phyloP scores from a whole-genome alignment of 2,888 invertebrate genomes.

The Morpho deidamia region DNA sequence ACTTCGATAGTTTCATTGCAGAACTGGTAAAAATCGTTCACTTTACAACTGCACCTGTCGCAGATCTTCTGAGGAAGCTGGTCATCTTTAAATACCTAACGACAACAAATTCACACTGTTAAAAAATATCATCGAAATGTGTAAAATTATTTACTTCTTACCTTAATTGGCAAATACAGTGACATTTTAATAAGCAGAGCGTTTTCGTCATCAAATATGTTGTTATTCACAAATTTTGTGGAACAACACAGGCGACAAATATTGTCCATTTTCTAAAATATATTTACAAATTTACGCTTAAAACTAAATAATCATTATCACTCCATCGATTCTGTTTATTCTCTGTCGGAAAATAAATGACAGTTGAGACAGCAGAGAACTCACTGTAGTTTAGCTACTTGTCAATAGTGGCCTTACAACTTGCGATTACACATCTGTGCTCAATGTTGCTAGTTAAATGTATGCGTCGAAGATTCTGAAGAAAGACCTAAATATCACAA shows the following conservation, averaged over 20 bases:
- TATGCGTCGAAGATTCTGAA: constrained; percentile 33
- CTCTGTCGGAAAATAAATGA: constrained; percentile 36
- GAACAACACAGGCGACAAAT: constrained; percentile 70
- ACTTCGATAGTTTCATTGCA: constrained; percentile 83
- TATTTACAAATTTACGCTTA: constrained; percentile 25
- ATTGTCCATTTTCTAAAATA: constrained; percentile 52
- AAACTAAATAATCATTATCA: constrained; percentile 19
- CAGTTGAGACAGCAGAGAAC: constrained; percentile 31
- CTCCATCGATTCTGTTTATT: constrained; percentile 43
- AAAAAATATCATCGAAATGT: constrained; percentile 10
- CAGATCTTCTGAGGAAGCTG: constrained; percentile 85
- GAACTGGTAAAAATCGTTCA: constrained; percentile 85
- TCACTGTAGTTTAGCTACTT: constrained; percentile 42
- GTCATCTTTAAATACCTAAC: constrained; percentile 82
- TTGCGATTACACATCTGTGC: constrained; percentile 16
- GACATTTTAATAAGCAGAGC: constrained; percentile 84
- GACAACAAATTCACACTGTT: constrained; percentile 26
- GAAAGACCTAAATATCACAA: constrained; percentile 47
- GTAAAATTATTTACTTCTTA: constrained; percentile 41
- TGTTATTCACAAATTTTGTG: constrained; percentile 78
- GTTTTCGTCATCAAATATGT: constrained; percentile 84
- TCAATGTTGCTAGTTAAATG: constrained; percentile 45
- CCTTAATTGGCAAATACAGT: constrained; percentile 86
- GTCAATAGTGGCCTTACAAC: constrained; percentile 54
- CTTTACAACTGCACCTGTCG: constrained; percentile 83